Conservation (phyloP, 2,888 invertebrate genomes). For the Oligia latruncula region DNA sequence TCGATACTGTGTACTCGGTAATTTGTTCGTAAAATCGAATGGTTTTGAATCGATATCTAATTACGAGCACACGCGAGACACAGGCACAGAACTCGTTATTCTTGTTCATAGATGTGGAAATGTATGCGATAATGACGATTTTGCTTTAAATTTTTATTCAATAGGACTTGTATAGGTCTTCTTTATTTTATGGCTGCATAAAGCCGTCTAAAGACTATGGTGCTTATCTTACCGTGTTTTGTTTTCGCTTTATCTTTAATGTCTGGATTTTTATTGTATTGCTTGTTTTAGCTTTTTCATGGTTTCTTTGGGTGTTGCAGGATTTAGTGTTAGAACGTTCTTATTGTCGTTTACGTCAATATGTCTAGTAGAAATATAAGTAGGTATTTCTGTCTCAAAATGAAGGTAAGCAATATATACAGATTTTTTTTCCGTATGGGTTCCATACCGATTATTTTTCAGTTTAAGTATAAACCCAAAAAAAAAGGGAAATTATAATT, state of each 20-base stretch:
- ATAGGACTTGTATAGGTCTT: constrained; percentile 38
- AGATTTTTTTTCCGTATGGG: neutral
- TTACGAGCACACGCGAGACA: constrained; percentile 62
- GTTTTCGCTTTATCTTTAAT: constrained; percentile 29
- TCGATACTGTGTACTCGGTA: constrained; percentile 42
- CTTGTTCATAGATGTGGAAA: constrained; percentile 73
- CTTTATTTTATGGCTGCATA: constrained; percentile 43
- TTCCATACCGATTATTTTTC: neutral
- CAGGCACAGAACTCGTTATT: constrained; percentile 73
- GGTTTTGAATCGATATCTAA: constrained; percentile 66
- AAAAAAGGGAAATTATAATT: neutral
- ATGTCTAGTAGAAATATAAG: neutral
- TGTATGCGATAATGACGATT: constrained; percentile 66
- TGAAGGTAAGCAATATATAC: neutral
- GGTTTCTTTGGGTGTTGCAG: constrained; percentile 4
- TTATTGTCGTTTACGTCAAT: neutral
- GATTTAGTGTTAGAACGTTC: constrained; percentile 1
- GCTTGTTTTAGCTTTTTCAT: constrained; percentile 11
- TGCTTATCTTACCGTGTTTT: constrained; percentile 30
- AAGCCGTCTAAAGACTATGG: constrained; percentile 25
- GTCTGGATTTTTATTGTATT: constrained; percentile 18
- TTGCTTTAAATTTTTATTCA: constrained; percentile 50
- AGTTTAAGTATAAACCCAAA: neutral
- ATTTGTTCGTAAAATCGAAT: constrained; percentile 64
- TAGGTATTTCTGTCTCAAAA: neutral